Percentiles rank a stretch among this genome's conserved stretches.
These are phyloP conservation scores for Brevipalpus yothersi DNA, from an alignment of 1,140 invertebrate genomes.

Conservation along the genomic window DNA sequence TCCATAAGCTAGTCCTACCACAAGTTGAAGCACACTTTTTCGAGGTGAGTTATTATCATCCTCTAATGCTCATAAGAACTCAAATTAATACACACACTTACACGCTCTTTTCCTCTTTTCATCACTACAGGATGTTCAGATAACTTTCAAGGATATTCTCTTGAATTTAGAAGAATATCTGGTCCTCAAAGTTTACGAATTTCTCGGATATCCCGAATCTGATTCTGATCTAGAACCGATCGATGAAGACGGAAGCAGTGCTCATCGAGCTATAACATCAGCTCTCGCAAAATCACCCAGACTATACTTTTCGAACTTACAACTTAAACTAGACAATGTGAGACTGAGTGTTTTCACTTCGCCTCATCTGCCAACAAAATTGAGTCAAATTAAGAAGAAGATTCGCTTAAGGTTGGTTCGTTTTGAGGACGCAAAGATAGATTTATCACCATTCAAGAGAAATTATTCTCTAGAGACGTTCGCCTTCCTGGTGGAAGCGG, in stretches of 20 bases:
- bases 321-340: constrained; percentile 22
- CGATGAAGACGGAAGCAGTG: constrained; percentile 19
- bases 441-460: constrained; percentile 28
- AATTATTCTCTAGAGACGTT: constrained; percentile 19
- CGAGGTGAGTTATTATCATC: constrained; percentile 24
- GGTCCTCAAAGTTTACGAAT: constrained; percentile 54
- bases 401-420: constrained; percentile 66
- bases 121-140: constrained; percentile 39
- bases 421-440: constrained; percentile 86
- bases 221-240: constrained; percentile 44
- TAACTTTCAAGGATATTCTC: constrained; percentile 54
- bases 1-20: constrained; percentile 30
- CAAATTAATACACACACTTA: not conserved
- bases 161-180: constrained; percentile 64
- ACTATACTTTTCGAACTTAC: constrained; percentile 11
- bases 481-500: constrained; percentile 13
- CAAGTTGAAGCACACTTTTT: constrained; percentile 49
- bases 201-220: constrained; percentile 24
- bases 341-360: constrained; percentile 62
- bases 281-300: constrained; percentile 1
- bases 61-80: not conserved
- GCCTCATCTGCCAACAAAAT: constrained; percentile 42
- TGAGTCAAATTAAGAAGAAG: constrained; percentile 55
- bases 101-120: not conserved
- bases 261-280: not conserved